Evolutionary conservation across 2,113 vertebrate genomes (phyloP).

Genomic region (Ariopsis seemanni): DNA sequence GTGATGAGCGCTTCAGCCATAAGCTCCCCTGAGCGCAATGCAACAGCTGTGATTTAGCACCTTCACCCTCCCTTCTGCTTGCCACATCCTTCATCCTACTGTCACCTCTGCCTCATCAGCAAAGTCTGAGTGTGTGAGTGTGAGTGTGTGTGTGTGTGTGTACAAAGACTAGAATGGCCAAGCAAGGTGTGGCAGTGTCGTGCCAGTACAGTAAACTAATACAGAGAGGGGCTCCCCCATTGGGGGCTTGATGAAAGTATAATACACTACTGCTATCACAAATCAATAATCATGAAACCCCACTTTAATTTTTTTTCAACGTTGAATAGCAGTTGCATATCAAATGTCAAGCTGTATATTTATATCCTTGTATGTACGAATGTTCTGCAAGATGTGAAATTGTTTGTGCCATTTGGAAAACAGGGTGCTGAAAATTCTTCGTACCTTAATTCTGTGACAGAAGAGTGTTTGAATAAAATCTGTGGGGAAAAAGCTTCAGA

Average conservation of each 20-base stretch:
- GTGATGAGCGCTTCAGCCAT: slow-evolving; percentile 49
- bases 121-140: slow-evolving; percentile 33
- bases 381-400: not conserved
- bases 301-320: not conserved
- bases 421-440: not conserved
- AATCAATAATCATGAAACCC: not conserved
- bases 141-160: slow-evolving; percentile 29
- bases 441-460: not conserved
- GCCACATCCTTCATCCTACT: slow-evolving; percentile 55
- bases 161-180: not conserved
- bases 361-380: not conserved
- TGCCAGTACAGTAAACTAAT: not conserved
- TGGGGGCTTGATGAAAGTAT: not conserved
- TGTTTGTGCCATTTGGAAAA: not conserved
- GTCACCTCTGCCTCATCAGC: slow-evolving; percentile 55
- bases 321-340: not conserved
- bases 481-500: not conserved
- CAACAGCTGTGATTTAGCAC: slow-evolving; percentile 61
- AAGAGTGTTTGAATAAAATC: slow-evolving; percentile 9
- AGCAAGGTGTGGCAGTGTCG: slow-evolving; percentile 2
- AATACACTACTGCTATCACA: not conserved
- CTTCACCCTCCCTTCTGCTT: slow-evolving; percentile 35
- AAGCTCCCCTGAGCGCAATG: slow-evolving; percentile 46
- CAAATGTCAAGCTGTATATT: not conserved
- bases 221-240: not conserved